These are phyloP conservation scores for Philopedon plagiatum DNA, from an alignment of 2,888 invertebrate genomes.

Conservation along the genomic window DNA sequence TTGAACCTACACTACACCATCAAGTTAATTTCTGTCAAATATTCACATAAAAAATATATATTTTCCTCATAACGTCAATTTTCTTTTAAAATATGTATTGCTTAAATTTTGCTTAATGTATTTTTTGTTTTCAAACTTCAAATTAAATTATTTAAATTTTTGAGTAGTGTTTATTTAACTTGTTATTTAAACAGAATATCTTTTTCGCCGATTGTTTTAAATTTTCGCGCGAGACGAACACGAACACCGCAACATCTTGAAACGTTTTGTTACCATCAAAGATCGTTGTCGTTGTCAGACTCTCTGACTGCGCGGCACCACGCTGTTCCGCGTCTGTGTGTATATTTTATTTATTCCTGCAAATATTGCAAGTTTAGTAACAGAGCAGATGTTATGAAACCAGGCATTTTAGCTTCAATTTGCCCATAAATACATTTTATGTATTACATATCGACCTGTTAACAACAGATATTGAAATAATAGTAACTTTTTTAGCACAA, in stretches of 20 bases:
- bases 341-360: constrained; percentile 43
- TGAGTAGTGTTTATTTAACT: neutral
- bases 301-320: constrained; percentile 3
- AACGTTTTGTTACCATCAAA: constrained; percentile 24
- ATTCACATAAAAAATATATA: neutral
- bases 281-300: constrained; percentile 32
- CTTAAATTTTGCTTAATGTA: neutral
- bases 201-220: neutral
- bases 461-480: no score
- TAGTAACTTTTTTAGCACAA: no score
- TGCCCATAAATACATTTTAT: no score
- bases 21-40: neutral
- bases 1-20: neutral
- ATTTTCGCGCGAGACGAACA: constrained; percentile 29
- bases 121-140: no score
- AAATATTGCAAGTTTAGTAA: constrained; percentile 25
- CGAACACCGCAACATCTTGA: constrained; percentile 36
- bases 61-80: neutral
- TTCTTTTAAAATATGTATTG: neutral
- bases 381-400: neutral
- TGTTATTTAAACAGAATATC: no score
- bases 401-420: neutral
- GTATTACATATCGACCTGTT: no score
- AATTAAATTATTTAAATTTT: neutral
- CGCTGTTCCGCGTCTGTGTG: constrained; percentile 26